Conservation (phyloP, 2,888 invertebrate species). For the Pollenia griseotomentosa region DNA sequence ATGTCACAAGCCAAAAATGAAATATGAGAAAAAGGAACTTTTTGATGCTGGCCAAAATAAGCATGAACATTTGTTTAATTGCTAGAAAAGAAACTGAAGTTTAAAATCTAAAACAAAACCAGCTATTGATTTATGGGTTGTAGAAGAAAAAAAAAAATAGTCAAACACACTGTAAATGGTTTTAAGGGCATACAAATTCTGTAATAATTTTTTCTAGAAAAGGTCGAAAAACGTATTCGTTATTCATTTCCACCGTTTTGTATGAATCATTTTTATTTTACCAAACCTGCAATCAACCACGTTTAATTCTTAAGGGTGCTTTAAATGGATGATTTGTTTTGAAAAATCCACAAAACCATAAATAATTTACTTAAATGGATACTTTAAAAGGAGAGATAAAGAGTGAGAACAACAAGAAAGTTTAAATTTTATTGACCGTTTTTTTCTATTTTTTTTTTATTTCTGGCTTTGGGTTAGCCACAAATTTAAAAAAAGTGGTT, state of each 20-base stretch:
- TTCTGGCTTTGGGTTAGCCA: slow-evolving; percentile 25
- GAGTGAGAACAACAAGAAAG: not conserved
- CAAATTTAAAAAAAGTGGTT: slow-evolving; percentile 21
- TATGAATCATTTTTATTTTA: too few relatives aligned
- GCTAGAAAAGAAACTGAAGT: slow-evolving; percentile 39
- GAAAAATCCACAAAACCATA: too few relatives aligned
- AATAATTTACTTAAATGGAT: too few relatives aligned
- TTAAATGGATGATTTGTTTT: too few relatives aligned
- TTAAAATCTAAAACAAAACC: slow-evolving; percentile 40
- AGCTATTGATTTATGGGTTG: slow-evolving; percentile 46
- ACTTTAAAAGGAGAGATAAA: not conserved
- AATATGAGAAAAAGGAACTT: slow-evolving; percentile 12
- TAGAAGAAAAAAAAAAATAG: slow-evolving; percentile 14
- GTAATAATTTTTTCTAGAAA: not conserved
- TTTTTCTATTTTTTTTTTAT: not conserved
- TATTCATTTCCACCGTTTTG: too few relatives aligned
- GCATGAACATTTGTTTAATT: slow-evolving; percentile 7
- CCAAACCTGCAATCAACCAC: too few relatives aligned
- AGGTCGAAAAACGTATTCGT: not conserved
- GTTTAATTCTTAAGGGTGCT: too few relatives aligned
- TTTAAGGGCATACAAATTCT: not conserved
- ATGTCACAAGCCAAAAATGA: slow-evolving; percentile 41
- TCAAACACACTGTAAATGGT: not conserved
- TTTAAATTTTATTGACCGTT: slow-evolving; percentile 51
- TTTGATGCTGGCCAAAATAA: not conserved